These are phyloP conservation scores for Oscheius sp. DNA, from an alignment of 2,888 invertebrate species.

Conservation along the genomic window DNA sequence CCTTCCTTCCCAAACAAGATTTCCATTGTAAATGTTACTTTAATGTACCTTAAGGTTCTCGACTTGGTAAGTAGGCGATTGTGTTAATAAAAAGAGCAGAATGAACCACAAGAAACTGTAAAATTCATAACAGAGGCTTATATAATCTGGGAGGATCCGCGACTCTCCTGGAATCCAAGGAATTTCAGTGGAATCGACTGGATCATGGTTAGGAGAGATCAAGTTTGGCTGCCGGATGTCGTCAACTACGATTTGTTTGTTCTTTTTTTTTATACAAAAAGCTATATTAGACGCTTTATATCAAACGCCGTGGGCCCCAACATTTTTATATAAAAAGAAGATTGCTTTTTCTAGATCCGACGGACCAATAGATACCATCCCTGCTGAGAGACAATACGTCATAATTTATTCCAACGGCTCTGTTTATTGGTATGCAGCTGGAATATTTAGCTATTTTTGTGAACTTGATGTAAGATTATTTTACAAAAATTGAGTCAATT, in stretches of 20 bases:
- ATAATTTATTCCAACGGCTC: slow-evolving; percentile 5
- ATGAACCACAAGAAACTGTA: slow-evolving; percentile 19
- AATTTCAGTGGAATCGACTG: slow-evolving; percentile 2
- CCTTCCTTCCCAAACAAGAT: background rate
- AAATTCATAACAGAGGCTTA: background rate
- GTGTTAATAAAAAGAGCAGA: background rate
- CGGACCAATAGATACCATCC: slow-evolving; percentile 6
- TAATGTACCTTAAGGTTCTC: slow-evolving; percentile 2
- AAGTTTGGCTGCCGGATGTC: slow-evolving; percentile 23
- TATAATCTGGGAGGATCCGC: slow-evolving; percentile 7
- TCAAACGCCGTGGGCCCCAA: background rate
- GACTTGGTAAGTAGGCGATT: background rate
- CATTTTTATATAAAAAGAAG: background rate
- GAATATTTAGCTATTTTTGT: background rate
- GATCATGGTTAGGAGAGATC: background rate
- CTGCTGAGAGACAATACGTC: slow-evolving; percentile 1
- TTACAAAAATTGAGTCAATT: background rate
- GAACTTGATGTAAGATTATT: slow-evolving; percentile 7
- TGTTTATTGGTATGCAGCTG: background rate
- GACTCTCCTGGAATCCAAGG: slow-evolving; percentile 20
- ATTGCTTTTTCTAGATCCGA: background rate
- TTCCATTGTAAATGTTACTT: background rate
- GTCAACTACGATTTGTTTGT: slow-evolving; percentile 17
- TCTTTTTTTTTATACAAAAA: background rate
- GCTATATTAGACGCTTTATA: background rate